Evolutionary conservation across 2,888 invertebrate genomes (phyloP), one percentile per base, ranked within the genome.

Genomic region (Mermis nigrescens): DNA sequence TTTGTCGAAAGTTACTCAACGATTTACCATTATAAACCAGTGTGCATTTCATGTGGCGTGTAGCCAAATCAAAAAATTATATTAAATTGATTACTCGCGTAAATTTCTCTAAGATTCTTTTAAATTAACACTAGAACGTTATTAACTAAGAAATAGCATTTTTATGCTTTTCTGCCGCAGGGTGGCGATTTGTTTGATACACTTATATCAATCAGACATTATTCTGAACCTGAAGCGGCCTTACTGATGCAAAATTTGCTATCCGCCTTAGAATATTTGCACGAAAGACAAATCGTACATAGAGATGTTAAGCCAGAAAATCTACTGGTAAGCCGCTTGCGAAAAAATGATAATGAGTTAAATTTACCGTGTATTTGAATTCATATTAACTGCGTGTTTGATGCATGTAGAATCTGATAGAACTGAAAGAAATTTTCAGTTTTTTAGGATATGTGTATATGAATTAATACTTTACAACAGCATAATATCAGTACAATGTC

Each of bases 261-360:
- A 65, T 85, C 86, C 64, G 94, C 92, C 63, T 81, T 95, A 71
- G 84, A 86, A 68, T 94, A 94, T 77, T 81, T 98, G 69, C 95
- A 98, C 64, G 84, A 84, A 72, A 81, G 85, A 74, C 82, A 85
- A 72, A 90, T 98, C 74, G 92, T 94, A 62, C 95, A 98, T 80
- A 81, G 95, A 67, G 98, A 98, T 77, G 87, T 98, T 65, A 98
- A 98, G 76, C 92, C 94, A 38, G 95, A 98, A 78, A 98, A 98
- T 78, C 79, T 98, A 66, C 78, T 98, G 79, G 92, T 90, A 26
- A 48, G 61, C 60, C 7, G 31, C 24, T 52, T 45, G 4, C 4
- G 26, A 24, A 27, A 38, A 38, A 12, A 38, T 38, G n/a, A n/a
- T n/a, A n/a, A n/a, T n/a, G n/a, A n/a, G n/a, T 27, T 52, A 52